Evolutionary conservation across 1,140 invertebrate genomes (phyloP), one percentile per base, ranked within the genome.

Genomic region (Danaus plexippus): DNA sequence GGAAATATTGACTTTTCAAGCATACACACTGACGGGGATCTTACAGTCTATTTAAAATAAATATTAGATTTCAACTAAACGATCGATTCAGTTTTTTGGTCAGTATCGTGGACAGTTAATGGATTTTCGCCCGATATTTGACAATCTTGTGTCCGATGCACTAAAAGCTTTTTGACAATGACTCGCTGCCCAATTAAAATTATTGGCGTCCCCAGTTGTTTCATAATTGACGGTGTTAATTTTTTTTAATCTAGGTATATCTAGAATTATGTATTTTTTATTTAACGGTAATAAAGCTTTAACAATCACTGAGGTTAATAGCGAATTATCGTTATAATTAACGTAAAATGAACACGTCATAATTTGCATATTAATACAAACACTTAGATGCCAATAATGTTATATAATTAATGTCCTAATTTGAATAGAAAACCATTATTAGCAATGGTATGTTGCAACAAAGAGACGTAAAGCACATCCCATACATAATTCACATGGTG

Each of bases 401-500:
- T 15, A 15, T 15, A 15, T 15, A 15, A 15, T 15, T 15, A 15
- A 3, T 15, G 15, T 15, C 3, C 13, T 59, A 56, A 55, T 66
- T 57, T 66, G 60, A 63, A 59, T 56, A 59, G 47, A 47, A 59
- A 57, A 56, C 56, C 52, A 54, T 59, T 53, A 47, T 48, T 49
- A 22, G 64, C 56, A 67, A 54, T 68, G 61, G 57, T 65, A 56
- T 61, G 59, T 52, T 54, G 57, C 69, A 80, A 81, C 74, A 83
- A 81, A 82, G 75, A 64, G 67, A 77, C 15, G 15, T 15, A 79
- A 71, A 72, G 65, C 71, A 69, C 69, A 77, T 69, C 72, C 69
- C 74, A 85, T 82, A 83, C 83, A 86, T 84, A 86, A 83, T 85
- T 86, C 83, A 85, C 74, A 79, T 73, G 80, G 72, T 80, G 83